phyloP scores from a whole-genome alignment of 1,140 invertebrate species.

The Diabrotica virgifera region DNA sequence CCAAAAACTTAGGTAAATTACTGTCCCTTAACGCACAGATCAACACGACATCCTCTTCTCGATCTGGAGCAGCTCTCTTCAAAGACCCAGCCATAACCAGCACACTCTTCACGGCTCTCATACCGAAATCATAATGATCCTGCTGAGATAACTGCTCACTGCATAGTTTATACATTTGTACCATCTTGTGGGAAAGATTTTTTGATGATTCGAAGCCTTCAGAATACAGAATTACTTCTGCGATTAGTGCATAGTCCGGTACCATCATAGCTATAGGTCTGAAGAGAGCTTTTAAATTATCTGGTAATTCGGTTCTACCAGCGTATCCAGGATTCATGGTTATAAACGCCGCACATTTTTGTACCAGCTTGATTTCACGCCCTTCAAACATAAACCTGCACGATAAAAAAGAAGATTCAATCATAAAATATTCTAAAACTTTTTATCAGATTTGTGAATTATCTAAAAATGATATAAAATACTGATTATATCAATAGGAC shows the following conservation, averaged over 20 bases:
- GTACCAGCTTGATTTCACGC: slow-evolving; percentile 79
- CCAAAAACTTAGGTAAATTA: slow-evolving; percentile 89
- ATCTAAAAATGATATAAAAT: too few species aligned
- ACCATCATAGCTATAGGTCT: slow-evolving; percentile 92
- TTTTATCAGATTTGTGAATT: background rate
- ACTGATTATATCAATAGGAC: too few species aligned
- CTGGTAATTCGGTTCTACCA: slow-evolving; percentile 79
- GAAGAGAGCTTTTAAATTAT: slow-evolving; percentile 83
- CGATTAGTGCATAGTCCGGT: slow-evolving; percentile 86
- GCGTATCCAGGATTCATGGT: slow-evolving; percentile 90
- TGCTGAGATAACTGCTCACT: slow-evolving; percentile 90
- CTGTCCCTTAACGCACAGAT: slow-evolving; percentile 85
- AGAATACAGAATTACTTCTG: slow-evolving; percentile 88
- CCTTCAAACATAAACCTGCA: slow-evolving; percentile 85
- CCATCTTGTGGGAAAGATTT: slow-evolving; percentile 82
- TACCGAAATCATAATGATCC: slow-evolving; percentile 92
- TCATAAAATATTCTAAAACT: too few species aligned
- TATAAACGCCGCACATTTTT: slow-evolving; percentile 84
- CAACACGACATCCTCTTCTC: slow-evolving; percentile 73
- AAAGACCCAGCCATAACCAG: slow-evolving; percentile 83
- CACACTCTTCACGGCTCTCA: slow-evolving; percentile 73
- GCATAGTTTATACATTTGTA: slow-evolving; percentile 88
- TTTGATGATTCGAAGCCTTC: slow-evolving; percentile 89
- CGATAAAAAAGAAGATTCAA: slow-evolving; percentile 15
- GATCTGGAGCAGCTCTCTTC: slow-evolving; percentile 80